Evolutionary conservation across 2,888 invertebrate genomes (phyloP).

Genomic region (Morpho deidamia): DNA sequence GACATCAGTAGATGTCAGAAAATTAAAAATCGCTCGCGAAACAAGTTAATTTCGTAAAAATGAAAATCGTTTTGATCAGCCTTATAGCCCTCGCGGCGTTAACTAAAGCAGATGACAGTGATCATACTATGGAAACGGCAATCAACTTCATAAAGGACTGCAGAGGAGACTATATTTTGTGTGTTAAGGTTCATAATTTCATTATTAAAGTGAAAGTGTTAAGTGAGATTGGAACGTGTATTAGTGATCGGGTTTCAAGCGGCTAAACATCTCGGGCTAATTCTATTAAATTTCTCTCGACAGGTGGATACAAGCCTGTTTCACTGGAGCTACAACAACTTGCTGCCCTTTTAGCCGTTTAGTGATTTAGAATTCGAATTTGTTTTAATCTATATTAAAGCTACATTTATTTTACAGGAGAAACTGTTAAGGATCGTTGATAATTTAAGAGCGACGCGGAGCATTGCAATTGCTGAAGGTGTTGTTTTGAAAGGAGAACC

Average conservation of each 20-base stretch:
- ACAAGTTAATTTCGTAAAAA: conserved; percentile 42
- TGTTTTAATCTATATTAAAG: conserved; percentile 10
- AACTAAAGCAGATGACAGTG: conserved; percentile 61
- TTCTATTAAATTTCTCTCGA: conserved; percentile 32
- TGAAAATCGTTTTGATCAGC: conserved; percentile 52
- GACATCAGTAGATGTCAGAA: conserved; percentile 67
- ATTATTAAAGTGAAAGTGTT: conserved; percentile 64
- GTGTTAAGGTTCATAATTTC: conserved; percentile 83
- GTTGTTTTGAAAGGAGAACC: conserved; percentile 78
- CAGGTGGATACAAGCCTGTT: conserved; percentile 22
- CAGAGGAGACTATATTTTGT: conserved; percentile 81
- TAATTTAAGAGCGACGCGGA: conserved; percentile 56
- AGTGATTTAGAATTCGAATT: not conserved
- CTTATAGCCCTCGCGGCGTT: conserved; percentile 61
- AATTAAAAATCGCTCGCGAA: conserved; percentile 40
- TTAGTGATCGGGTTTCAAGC: conserved; percentile 35
- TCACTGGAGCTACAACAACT: too few species aligned
- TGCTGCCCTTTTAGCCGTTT: not conserved
- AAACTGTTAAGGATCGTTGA: conserved; percentile 84
- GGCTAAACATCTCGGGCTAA: conserved; percentile 26
- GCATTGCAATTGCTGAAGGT: conserved; percentile 80
- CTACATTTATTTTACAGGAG: conserved; percentile 73
- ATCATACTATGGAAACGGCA: conserved; percentile 80
- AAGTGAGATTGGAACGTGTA: conserved; percentile 33
- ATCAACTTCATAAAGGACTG: conserved; percentile 85